Base-by-base conservation (phyloP, 2,113 vertebrate species). In the Bufo gargarizans region DNA sequence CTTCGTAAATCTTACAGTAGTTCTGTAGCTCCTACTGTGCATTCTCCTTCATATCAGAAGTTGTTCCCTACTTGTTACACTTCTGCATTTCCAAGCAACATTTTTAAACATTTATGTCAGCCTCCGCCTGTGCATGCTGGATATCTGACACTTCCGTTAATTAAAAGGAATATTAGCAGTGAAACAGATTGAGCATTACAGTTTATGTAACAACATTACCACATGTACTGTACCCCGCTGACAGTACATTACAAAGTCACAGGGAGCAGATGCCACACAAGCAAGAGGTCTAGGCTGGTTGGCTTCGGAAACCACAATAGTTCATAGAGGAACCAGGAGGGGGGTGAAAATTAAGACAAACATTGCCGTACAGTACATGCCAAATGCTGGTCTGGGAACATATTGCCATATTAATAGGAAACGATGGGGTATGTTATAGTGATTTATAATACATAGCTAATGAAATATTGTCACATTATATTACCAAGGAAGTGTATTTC, bases 161-260 rank as follows among this genome's bases (percentile, higher is more conserved):
- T 71, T 84, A 71, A 84, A 84, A 84, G 82, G 82, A 69, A 84
- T 69, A 84, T 84, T 84, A 84, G 63, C 65, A 84, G 49, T 13
- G 49, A 84, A 84, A 69, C 82, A 84, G 82, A 84, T 84, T 84
- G 82, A 84, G 63, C 63, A 33, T 55, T 84, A 53, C 82, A 84
- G 82, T 84, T 84, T 84, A 84, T 84, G 82, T 84, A 84, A 65
- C 82, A 84, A 84, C 82, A 69, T 84, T 84, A 84, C 47, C 49
- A 71, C 82, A 67, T 84, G 82, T 69, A 84, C 82, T 71, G 49
- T 69, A 84, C 17, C 82, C 65, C 4, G 63, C 82, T 84, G 82
- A 71, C 49, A 16, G 47, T 71, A 84, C 82, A 84, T 33, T 71
- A 71, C 82, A 84, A 43, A 71, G 63, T 84, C 82, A 84, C 82